phyloP scores from a whole-genome alignment of 2,113 vertebrate genomes.

The Willisornis vidua region DNA sequence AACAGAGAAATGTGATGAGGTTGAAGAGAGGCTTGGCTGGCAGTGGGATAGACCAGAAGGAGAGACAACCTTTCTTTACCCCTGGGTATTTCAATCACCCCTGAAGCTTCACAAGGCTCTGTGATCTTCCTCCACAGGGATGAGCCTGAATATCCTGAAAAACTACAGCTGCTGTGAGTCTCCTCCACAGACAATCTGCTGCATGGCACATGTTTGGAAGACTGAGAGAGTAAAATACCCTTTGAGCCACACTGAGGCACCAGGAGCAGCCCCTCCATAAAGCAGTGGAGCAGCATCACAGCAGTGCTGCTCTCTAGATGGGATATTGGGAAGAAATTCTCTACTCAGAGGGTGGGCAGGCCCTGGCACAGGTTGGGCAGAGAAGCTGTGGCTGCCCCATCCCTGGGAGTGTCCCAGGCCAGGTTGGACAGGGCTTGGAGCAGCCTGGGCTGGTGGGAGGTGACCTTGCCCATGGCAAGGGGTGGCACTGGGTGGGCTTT shows the following conservation, averaged over 20 bases:
- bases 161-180: not conserved
- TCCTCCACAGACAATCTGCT: not conserved
- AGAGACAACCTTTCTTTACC: not conserved
- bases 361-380: not conserved
- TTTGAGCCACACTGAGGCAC: not conserved
- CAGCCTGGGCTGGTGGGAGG: accelerated
- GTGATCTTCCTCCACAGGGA: not conserved
- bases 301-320: not conserved
- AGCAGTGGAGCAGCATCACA: not conserved
- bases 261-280: not conserved
- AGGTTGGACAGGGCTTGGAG: not conserved
- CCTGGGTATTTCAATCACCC: not conserved
- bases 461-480: not conserved
- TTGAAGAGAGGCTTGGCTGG: not conserved
- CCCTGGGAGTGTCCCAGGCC: not conserved
- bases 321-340: not conserved
- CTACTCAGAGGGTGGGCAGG: not conserved
- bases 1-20: not conserved
- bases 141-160: not conserved
- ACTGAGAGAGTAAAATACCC: not conserved
- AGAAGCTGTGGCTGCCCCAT: not conserved
- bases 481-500: accelerated
- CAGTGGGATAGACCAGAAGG: not conserved
- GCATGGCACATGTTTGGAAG: not conserved
- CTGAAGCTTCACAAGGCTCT: not conserved